These are phyloP conservation scores for Rhopalosiphum nymphaeae DNA, from an alignment of 2,888 invertebrate species.

Conservation along the genomic window DNA sequence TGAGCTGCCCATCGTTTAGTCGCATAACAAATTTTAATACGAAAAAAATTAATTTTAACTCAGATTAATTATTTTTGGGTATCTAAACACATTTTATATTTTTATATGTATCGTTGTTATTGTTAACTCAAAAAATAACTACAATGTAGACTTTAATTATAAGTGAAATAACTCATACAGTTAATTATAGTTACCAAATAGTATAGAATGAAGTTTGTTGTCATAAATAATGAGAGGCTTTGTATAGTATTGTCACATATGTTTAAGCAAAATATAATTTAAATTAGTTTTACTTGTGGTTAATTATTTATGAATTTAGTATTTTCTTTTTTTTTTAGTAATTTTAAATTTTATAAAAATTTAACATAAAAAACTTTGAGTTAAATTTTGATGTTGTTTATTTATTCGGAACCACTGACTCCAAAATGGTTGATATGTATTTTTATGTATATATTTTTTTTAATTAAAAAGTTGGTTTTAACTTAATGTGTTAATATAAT, in stretches of 20 bases:
- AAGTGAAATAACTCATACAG: background rate
- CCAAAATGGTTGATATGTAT: background rate
- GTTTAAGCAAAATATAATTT: background rate
- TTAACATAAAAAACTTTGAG: background rate
- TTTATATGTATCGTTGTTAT: background rate
- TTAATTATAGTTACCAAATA: background rate
- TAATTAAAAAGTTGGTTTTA: no score
- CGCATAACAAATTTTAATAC: background rate
- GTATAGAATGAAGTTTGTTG: background rate
- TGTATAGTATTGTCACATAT: background rate
- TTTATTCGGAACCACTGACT: background rate
- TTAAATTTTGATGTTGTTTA: background rate
- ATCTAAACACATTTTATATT: background rate
- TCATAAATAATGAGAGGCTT: background rate
- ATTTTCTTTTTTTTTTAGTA: background rate
- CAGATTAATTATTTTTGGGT: background rate
- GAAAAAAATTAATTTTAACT: background rate
- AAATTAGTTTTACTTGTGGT: background rate
- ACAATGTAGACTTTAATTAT: background rate
- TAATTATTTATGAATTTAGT: background rate
- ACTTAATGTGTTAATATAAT: background rate
- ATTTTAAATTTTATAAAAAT: background rate
- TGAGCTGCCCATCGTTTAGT: background rate
- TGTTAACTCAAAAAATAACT: background rate
- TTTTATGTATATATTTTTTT: no score